phyloP scores from a whole-genome alignment of 1,140 invertebrate genomes.

The Belonocnema kinseyi region DNA sequence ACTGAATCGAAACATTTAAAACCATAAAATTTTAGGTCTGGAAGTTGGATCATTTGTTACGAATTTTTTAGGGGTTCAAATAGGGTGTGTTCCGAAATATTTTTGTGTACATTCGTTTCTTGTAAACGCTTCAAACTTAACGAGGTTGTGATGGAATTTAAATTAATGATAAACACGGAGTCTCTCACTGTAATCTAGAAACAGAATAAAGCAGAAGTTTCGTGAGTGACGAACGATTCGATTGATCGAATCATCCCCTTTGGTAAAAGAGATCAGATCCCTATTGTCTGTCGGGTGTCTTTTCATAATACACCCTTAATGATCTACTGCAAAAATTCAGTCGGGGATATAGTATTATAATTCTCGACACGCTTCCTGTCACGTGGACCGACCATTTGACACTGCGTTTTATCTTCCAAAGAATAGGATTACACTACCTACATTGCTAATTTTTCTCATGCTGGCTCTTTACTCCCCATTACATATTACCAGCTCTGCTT shows the following conservation, averaged over 20 bases:
- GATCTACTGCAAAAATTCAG: slow-evolving; percentile 65
- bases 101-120: too few relatives aligned
- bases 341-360: slow-evolving; percentile 60
- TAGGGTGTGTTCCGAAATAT: too few relatives aligned
- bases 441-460: slow-evolving; percentile 70
- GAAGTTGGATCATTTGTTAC: too few relatives aligned
- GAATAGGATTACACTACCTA: slow-evolving; percentile 65
- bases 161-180: too few relatives aligned
- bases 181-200: not conserved
- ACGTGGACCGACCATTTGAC: slow-evolving; percentile 67
- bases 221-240: slow-evolving; percentile 22
- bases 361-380: slow-evolving; percentile 69
- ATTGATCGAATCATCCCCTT: slow-evolving; percentile 37
- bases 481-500: slow-evolving; percentile 47
- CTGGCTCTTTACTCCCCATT: slow-evolving; percentile 36
- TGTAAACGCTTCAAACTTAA: too few relatives aligned
- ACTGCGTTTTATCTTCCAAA: slow-evolving; percentile 47
- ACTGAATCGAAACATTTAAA: too few relatives aligned
- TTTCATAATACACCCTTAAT: slow-evolving; percentile 72
- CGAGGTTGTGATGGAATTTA: too few relatives aligned
- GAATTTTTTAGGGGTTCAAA: too few relatives aligned
- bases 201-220: slow-evolving; percentile 28
- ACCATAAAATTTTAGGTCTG: too few relatives aligned
- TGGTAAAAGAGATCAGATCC: slow-evolving; percentile 48
- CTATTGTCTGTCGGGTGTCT: slow-evolving; percentile 55